These are phyloP conservation scores for Sipha maydis DNA, from an alignment of 2,888 invertebrate species.

Conservation along the genomic window DNA sequence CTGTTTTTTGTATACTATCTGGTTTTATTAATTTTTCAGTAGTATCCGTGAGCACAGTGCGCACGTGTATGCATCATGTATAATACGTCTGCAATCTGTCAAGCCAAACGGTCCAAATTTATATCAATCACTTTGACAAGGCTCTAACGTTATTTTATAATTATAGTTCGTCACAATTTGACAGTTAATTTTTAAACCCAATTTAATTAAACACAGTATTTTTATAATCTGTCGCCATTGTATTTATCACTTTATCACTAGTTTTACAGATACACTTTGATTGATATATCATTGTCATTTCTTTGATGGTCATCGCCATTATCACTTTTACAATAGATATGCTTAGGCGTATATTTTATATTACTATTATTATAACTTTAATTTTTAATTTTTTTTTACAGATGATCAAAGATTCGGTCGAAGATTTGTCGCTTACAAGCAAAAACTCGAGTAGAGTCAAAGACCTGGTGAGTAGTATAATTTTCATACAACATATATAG, in stretches of 20 bases:
- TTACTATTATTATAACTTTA: too few relatives aligned
- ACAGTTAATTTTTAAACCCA: background rate
- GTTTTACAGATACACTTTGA: background rate
- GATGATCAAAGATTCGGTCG: slow-evolving; percentile 51
- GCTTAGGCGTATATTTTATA: background rate
- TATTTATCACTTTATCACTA: background rate
- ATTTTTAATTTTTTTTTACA: slow-evolving; percentile 28
- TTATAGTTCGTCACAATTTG: background rate
- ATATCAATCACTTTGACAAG: slow-evolving; percentile 10
- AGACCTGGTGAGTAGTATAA: slow-evolving; percentile 54
- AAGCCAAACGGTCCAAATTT: background rate
- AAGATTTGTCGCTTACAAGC: slow-evolving; percentile 38
- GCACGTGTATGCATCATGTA: background rate
- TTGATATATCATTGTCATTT: background rate
- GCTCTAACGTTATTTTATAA: background rate
- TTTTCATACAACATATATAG: background rate
- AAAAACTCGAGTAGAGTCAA: slow-evolving; percentile 59
- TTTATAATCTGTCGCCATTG: background rate
- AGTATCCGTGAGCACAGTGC: background rate
- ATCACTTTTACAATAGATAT: background rate
- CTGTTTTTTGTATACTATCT: background rate
- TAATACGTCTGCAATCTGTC: background rate
- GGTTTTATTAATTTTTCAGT: background rate
- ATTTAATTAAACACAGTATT: background rate
- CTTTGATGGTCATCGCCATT: background rate